phyloP scores from a whole-genome alignment of 2,888 invertebrate species.

The Trissoscelio sp. region DNA sequence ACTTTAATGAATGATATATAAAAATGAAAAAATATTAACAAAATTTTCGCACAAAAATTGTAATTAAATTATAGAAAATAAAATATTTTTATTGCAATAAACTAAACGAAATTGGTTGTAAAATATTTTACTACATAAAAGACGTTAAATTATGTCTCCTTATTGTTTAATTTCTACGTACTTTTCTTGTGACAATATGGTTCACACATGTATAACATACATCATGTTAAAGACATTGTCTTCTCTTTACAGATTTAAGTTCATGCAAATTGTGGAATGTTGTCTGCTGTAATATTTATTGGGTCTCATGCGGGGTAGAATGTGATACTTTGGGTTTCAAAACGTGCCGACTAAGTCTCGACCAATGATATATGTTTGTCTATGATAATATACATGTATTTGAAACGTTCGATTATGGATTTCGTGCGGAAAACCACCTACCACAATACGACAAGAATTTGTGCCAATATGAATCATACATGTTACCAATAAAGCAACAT shows the following conservation, averaged over 20 bases:
- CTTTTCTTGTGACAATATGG: no score
- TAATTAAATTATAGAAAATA: no score
- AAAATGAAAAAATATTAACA: no score
- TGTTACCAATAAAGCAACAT: conserved; percentile 6
- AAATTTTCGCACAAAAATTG: no score
- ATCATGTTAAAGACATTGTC: background rate
- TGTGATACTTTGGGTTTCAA: conserved; percentile 6
- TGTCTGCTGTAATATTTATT: conserved; percentile 8
- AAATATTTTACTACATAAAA: no score
- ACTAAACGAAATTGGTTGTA: no score
- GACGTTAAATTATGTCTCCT: no score
- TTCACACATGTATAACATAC: background rate
- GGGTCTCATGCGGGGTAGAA: conserved; percentile 2
- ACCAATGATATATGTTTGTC: conserved; percentile 27
- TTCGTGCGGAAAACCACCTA: conserved; percentile 49
- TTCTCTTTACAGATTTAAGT: background rate
- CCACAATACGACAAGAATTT: conserved; percentile 56
- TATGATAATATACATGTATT: conserved; percentile 7
- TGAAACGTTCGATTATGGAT: conserved; percentile 53
- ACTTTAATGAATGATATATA: no score
- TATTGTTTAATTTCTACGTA: no score
- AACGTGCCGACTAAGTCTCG: conserved; percentile 16
- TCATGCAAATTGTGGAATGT: conserved; percentile 17
- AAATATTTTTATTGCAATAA: no score
- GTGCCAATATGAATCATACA: conserved; percentile 19